A percentile compares a stretch with the other conserved stretches of the same genome.
phyloP scores from a whole-genome alignment of 2,888 invertebrate species.

The Invenusta paracnida region DNA sequence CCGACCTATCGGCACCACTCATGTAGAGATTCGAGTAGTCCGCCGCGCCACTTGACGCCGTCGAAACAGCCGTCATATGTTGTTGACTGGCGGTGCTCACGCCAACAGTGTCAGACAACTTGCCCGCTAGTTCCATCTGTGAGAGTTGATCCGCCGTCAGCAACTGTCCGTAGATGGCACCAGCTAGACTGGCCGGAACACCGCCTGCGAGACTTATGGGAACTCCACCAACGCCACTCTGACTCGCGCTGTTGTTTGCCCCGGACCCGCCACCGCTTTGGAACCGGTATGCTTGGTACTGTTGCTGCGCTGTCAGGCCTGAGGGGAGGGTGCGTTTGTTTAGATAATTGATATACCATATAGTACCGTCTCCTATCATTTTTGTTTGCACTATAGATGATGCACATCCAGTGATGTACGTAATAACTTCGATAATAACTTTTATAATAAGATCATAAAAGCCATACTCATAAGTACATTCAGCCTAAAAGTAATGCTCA shows the following conservation, averaged over 20 bases:
- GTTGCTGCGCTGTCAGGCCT: neutral
- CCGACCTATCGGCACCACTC: neutral
- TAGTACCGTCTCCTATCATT: no score
- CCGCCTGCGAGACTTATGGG: neutral
- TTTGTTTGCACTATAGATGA: no score
- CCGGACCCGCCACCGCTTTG: neutral
- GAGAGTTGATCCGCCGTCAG: neutral
- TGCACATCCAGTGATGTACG: no score
- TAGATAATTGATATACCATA: no score
- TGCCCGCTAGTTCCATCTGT: neutral
- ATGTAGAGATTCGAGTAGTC: slow-evolving; percentile 13
- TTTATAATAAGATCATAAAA: no score
- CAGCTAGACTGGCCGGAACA: neutral
- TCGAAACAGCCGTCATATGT: no score
- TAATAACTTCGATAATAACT: no score
- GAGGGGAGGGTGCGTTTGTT: neutral
- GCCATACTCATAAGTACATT: no score
- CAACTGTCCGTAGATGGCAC: slow-evolving; percentile 9
- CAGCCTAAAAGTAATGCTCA: no score
- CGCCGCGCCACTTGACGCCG: neutral
- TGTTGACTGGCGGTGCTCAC: neutral
- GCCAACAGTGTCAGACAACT: neutral
- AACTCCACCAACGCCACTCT: neutral
- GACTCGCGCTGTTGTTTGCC: neutral
- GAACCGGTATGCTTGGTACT: neutral